Evolutionary conservation across 2,888 invertebrate species (phyloP).

Genomic region (Phaedon cochleariae): DNA sequence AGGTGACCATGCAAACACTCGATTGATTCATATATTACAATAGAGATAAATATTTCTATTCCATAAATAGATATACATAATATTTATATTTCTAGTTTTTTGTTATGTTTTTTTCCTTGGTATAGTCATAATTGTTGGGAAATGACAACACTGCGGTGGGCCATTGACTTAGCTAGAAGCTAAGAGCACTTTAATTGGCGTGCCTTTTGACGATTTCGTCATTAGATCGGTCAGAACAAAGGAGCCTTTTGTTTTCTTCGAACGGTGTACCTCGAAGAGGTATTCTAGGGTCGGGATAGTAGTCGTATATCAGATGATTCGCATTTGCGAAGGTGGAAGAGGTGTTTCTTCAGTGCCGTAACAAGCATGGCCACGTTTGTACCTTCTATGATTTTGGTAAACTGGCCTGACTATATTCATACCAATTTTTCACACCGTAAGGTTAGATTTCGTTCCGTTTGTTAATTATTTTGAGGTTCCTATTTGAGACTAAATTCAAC

Average conservation of each 20-base stretch:
- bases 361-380: not conserved
- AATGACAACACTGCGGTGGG: not conserved
- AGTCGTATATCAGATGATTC: slow-evolving; percentile 1
- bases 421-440: too few relatives aligned
- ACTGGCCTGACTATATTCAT: too few relatives aligned
- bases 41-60: too few relatives aligned
- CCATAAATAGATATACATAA: too few relatives aligned
- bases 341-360: not conserved
- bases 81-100: too few relatives aligned
- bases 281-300: not conserved
- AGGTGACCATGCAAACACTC: too few relatives aligned
- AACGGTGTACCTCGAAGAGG: not conserved
- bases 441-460: too few relatives aligned
- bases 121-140: not conserved
- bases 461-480: too few relatives aligned
- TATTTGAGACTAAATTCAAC: too few relatives aligned
- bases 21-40: too few relatives aligned
- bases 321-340: not conserved
- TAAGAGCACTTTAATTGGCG: not conserved
- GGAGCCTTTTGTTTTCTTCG: not conserved
- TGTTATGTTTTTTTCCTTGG: too few relatives aligned
- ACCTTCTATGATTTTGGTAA: too few relatives aligned
- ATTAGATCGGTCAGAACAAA: not conserved
- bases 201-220: not conserved
- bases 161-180: not conserved